Percentiles rank a stretch among this genome's conserved stretches.
Conservation (phyloP, 2,888 invertebrate species). For the Eledona agricola region DNA sequence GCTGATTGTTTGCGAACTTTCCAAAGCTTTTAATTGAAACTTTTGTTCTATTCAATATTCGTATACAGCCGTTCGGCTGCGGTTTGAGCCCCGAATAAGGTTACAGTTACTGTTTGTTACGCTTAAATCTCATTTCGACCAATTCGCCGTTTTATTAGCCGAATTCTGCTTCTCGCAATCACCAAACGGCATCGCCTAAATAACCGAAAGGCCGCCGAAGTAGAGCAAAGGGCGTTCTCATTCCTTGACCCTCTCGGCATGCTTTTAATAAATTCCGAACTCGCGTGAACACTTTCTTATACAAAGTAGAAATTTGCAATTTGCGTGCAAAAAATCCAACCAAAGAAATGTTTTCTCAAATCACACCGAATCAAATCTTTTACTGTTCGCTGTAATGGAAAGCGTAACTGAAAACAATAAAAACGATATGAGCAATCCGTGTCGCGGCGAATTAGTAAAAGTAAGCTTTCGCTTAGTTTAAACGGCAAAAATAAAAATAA, state of each 20-base stretch:
- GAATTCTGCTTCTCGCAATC: slow-evolving; percentile 18
- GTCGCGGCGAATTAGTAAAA: slow-evolving; percentile 23
- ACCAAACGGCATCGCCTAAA: too few species aligned
- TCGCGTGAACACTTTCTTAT: slow-evolving; percentile 17
- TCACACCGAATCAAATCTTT: not conserved
- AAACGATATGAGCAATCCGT: slow-evolving; percentile 12
- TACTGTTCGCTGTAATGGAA: slow-evolving; percentile 7
- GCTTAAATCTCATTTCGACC: slow-evolving; percentile 21
- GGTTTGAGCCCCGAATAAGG: slow-evolving; percentile 12
- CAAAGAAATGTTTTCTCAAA: slow-evolving; percentile 2
- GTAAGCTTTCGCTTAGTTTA: slow-evolving; percentile 15
- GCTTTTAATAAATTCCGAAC: slow-evolving; percentile 11
- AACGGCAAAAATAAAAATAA: slow-evolving; percentile 8
- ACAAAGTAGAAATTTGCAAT: slow-evolving; percentile 9
- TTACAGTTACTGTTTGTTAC: slow-evolving; percentile 18
- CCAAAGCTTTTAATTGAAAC: slow-evolving; percentile 35
- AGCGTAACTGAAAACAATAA: slow-evolving; percentile 10
- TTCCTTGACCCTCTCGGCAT: not conserved
- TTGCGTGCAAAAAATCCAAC: slow-evolving; percentile 14
- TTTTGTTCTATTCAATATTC: slow-evolving; percentile 34
- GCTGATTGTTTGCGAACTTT: slow-evolving; percentile 30
- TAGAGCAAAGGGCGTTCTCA: too few species aligned
- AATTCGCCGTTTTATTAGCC: slow-evolving; percentile 26
- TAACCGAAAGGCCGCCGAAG: too few species aligned
- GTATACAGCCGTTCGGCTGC: slow-evolving; percentile 20